Conservation (phyloP, 2,797 vertebrate genomes). For the Falco columbarius region DNA sequence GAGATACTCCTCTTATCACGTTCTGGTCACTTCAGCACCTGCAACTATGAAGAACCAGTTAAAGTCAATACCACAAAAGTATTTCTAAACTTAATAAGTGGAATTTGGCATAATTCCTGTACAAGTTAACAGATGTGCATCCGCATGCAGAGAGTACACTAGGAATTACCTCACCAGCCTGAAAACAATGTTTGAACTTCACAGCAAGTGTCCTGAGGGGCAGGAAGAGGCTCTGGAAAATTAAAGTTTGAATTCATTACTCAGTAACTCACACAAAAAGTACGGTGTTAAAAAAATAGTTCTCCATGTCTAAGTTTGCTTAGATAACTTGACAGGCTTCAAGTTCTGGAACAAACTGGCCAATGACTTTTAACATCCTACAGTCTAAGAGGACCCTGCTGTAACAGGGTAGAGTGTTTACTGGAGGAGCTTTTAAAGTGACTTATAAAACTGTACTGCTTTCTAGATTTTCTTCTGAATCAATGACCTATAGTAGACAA, state of each 20-base stretch:
- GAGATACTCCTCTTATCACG: background rate
- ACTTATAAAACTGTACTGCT: background rate
- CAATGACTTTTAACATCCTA: background rate
- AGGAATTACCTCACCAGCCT: slow-evolving; percentile 42
- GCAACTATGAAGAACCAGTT: background rate
- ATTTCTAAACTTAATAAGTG: background rate
- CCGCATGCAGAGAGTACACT: background rate
- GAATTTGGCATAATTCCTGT: background rate
- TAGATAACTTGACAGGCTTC: background rate
- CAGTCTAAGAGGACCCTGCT: background rate
- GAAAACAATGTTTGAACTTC: slow-evolving; percentile 54
- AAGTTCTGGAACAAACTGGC: background rate
- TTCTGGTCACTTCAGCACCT: background rate
- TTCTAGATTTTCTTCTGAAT: background rate
- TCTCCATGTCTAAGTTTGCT: background rate
- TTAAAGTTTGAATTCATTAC: background rate
- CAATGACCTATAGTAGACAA: background rate
- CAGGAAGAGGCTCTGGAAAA: slow-evolving; percentile 38
- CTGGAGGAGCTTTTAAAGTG: background rate
- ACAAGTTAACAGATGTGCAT: slow-evolving; percentile 43
- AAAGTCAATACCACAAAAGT: background rate
- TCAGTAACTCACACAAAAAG: background rate
- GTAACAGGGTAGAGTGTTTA: background rate
- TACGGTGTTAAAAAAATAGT: rapidly evolving
- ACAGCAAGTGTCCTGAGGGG: background rate